Evolutionary conservation across 2,113 vertebrate genomes (phyloP).

Genomic region (Heptranchias perlo): DNA sequence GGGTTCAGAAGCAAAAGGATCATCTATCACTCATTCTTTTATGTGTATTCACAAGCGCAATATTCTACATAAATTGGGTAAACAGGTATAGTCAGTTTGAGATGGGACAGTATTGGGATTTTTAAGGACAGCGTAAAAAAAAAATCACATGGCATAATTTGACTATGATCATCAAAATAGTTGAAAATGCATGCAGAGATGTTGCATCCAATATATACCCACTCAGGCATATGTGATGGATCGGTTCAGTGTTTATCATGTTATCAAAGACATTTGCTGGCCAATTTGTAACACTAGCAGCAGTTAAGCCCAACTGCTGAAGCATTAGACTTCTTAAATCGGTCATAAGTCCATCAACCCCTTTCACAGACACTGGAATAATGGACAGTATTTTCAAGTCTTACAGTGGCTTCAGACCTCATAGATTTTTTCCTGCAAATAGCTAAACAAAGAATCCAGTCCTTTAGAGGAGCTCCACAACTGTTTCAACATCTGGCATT

Average conservation of each 20-base stretch:
- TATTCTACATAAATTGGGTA: slow-evolving; percentile 5
- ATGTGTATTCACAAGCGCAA: slow-evolving; percentile 21
- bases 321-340: slow-evolving; percentile 40
- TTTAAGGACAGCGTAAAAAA: background rate
- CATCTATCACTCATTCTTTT: background rate
- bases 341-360: slow-evolving; percentile 53
- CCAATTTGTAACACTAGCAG: background rate
- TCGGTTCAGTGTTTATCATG: background rate
- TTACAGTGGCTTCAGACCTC: slow-evolving; percentile 67
- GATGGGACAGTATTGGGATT: background rate
- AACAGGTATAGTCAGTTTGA: background rate
- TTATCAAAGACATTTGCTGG: slow-evolving; percentile 17
- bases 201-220: background rate
- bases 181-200: slow-evolving; percentile 28
- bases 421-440: slow-evolving; percentile 84
- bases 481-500: slow-evolving; percentile 91
- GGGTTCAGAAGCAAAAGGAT: slow-evolving; percentile 13
- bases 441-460: slow-evolving; percentile 88
- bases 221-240: background rate
- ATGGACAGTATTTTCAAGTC: slow-evolving; percentile 43
- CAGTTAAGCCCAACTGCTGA: background rate
- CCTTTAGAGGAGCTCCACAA: slow-evolving; percentile 95
- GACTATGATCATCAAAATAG: background rate
- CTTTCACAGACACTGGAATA: slow-evolving; percentile 45
- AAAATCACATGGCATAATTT: slow-evolving; percentile 17